These are phyloP conservation scores for Harlomillsia oculata DNA, from an alignment of 1,140 invertebrate genomes.

Conservation along the genomic window DNA sequence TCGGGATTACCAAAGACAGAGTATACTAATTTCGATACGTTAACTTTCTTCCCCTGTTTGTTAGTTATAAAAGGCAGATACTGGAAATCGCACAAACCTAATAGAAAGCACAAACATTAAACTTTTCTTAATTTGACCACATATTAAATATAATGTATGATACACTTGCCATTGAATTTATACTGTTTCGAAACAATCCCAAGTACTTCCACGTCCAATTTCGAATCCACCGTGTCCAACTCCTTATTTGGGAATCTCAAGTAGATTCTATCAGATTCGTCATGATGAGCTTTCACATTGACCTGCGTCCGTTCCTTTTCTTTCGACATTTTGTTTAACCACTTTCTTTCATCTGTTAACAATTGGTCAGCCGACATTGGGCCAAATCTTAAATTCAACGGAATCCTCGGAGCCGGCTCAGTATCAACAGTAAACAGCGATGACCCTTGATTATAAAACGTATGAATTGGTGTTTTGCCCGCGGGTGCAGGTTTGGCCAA, in stretches of 20 bases:
- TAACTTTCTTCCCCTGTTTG: constrained; percentile 43
- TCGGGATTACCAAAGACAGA: constrained; percentile 42
- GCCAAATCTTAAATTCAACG: too few species aligned
- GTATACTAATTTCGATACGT: constrained; percentile 56
- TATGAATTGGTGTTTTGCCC: too few species aligned
- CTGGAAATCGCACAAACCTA: constrained; percentile 83
- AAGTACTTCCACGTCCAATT: constrained; percentile 46
- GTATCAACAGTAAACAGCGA: too few species aligned
- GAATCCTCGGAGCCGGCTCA: too few species aligned
- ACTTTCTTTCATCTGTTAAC: too few species aligned
- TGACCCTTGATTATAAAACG: too few species aligned
- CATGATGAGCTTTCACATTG: too few species aligned
- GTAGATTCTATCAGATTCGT: too few species aligned
- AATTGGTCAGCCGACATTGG: too few species aligned
- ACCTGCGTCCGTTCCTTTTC: too few species aligned
- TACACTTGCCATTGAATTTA: constrained; percentile 60
- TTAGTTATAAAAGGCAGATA: constrained; percentile 61
- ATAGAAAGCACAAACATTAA: constrained; percentile 38
- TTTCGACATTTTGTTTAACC: too few species aligned
- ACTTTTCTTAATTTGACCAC: background rate
- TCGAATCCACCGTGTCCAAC: background rate
- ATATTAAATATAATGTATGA: constrained; percentile 25
- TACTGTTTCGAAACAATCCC: constrained; percentile 59
- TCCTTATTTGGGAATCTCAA: background rate
- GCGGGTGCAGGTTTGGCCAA: too few species aligned